Evolutionary conservation across 2,113 vertebrate species (phyloP).

Genomic region (Pyxicephalus adspersus): DNA sequence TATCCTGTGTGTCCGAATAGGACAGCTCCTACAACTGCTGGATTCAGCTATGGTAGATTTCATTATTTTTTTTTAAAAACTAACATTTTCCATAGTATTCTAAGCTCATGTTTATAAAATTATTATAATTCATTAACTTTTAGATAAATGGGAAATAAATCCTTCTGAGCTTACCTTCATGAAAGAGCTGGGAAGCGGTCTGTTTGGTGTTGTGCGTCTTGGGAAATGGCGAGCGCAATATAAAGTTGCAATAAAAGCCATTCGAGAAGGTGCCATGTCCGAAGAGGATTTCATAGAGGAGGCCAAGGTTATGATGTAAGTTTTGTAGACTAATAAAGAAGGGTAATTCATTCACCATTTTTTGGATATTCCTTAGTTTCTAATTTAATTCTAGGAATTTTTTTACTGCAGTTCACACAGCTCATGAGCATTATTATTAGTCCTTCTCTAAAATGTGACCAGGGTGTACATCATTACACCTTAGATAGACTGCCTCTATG

Average conservation of each 20-base stretch:
- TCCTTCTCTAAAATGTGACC: no score
- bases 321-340: no score
- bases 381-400: no score
- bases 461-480: no score
- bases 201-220: constrained; percentile 87
- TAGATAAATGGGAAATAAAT: constrained; percentile 94
- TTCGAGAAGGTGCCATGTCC: constrained; percentile 89
- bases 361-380: no score
- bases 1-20: constrained; percentile 83
- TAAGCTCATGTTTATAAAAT: background rate
- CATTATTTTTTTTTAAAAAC: background rate
- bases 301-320: constrained; percentile 96
- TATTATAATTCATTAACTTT: background rate
- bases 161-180: constrained; percentile 91
- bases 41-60: constrained; percentile 89
- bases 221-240: constrained; percentile 91
- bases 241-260: constrained; percentile 95
- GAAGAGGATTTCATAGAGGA: constrained; percentile 97
- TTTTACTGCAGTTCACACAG: no score
- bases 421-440: no score
- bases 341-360: no score
- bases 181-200: constrained; percentile 90
- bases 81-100: background rate
- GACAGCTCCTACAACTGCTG: constrained; percentile 84
- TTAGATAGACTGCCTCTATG: no score